A percentile compares a stretch with the other conserved stretches of the same genome.
Conservation (phyloP, 1,140 invertebrate species). For the Ceratina japonica region DNA sequence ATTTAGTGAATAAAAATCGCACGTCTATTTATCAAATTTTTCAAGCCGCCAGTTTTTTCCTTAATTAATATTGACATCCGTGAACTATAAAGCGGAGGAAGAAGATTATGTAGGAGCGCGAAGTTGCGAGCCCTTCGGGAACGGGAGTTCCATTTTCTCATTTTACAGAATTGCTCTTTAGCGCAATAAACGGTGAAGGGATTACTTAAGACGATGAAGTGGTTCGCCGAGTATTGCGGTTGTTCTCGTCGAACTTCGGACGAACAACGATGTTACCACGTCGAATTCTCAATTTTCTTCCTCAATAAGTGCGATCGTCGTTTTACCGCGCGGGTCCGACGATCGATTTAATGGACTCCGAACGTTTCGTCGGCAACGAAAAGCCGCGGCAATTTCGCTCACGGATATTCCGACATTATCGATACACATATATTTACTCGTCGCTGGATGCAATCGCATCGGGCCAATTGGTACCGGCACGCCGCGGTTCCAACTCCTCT, state of each 20-base stretch:
- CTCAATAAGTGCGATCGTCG: background rate
- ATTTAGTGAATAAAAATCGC: background rate
- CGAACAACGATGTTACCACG: background rate
- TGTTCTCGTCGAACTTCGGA: slow-evolving; percentile 24
- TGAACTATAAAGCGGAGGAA: no score
- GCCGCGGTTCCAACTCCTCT: background rate
- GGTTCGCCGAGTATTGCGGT: background rate
- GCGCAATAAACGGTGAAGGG: background rate
- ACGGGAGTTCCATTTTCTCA: background rate
- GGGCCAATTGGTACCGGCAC: slow-evolving; percentile 35
- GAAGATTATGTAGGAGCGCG: no score
- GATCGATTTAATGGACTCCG: slow-evolving; percentile 33
- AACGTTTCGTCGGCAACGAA: slow-evolving; percentile 1
- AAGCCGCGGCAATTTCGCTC: slow-evolving; percentile 29
- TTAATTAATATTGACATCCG: no score
- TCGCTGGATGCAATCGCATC: slow-evolving; percentile 17
- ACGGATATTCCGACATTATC: slow-evolving; percentile 30
- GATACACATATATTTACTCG: slow-evolving; percentile 36
- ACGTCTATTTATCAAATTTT: no score
- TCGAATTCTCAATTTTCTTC: slow-evolving; percentile 17
- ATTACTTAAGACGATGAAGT: background rate
- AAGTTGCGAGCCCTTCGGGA: background rate
- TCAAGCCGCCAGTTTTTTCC: no score
- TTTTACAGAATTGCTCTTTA: background rate
- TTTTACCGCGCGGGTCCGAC: background rate